Conservation (phyloP, 2,797 vertebrate genomes). For the Bradypus variegatus region DNA sequence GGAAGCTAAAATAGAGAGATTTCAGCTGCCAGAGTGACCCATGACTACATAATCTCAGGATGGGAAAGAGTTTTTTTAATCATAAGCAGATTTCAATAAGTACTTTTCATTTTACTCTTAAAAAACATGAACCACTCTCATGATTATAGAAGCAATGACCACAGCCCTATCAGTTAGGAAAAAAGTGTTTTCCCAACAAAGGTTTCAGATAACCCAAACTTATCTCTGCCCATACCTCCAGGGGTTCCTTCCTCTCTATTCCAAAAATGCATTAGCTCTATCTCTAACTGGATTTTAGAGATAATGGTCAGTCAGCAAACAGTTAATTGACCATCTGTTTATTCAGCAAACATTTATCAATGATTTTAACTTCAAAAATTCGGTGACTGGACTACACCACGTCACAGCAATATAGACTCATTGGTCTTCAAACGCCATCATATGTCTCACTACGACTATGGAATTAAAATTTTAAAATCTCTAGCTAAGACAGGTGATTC, state of each 20-base stretch:
- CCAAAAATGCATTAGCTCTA: background rate
- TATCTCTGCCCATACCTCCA: background rate
- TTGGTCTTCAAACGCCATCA: background rate
- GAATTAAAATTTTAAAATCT: background rate
- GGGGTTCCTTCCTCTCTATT: background rate
- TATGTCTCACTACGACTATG: background rate
- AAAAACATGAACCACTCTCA: background rate
- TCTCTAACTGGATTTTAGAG: background rate
- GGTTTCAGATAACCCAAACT: background rate
- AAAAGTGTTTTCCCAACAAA: background rate
- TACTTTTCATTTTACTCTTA: background rate
- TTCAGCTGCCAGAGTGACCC: background rate
- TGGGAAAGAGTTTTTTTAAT: background rate
- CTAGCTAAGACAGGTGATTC: background rate
- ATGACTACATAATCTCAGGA: background rate
- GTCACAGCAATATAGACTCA: background rate
- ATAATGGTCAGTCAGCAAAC: background rate
- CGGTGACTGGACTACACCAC: background rate
- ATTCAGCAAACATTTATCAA: background rate
- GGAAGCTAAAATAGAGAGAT: background rate
- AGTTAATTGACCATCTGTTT: background rate
- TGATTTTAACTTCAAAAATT: slow-evolving; percentile 19
- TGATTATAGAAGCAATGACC: background rate
- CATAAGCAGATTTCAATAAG: background rate
- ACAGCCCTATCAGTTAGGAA: background rate